phyloP scores from a whole-genome alignment of 2,797 vertebrate species.

The Euthynnus affinis region DNA sequence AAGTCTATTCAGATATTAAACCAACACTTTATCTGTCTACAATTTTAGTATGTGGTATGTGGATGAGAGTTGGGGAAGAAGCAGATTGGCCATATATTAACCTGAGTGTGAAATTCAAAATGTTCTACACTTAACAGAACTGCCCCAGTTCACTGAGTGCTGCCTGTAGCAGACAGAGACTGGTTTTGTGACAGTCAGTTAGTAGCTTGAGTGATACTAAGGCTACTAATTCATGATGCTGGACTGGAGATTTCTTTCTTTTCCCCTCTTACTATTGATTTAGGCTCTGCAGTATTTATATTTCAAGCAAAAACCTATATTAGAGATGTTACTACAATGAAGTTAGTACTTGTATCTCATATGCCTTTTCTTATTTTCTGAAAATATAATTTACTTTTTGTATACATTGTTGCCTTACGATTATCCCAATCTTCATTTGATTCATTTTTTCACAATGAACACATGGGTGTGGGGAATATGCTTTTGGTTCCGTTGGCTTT shows the following conservation, averaged over 20 bases:
- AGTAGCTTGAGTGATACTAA: not conserved
- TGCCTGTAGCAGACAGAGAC: constrained; percentile 1
- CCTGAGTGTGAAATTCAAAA: too few species aligned
- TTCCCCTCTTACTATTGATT: not conserved
- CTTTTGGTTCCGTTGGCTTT: constrained; percentile 20
- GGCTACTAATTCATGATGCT: not conserved
- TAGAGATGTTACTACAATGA: not conserved
- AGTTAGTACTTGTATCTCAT: too few species aligned
- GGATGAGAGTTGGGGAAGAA: too few species aligned
- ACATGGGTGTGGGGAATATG: not conserved
- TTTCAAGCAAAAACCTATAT: not conserved
- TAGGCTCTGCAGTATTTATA: not conserved
- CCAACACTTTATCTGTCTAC: constrained; percentile 27
- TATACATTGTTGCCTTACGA: not conserved
- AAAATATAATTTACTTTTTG: constrained; percentile 7
- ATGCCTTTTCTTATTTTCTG: not conserved
- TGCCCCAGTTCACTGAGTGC: constrained; percentile 7
- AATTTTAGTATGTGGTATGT: not conserved
- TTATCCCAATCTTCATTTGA: constrained; percentile 17
- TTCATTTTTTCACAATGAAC: constrained; percentile 12
- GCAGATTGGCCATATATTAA: too few species aligned
- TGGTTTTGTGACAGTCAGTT: not conserved
- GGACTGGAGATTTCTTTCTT: not conserved
- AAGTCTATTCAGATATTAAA: constrained; percentile 42
- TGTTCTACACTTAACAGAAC: not conserved